Conservation (phyloP, 2,797 vertebrate genomes). For the Antennarius maculatus region DNA sequence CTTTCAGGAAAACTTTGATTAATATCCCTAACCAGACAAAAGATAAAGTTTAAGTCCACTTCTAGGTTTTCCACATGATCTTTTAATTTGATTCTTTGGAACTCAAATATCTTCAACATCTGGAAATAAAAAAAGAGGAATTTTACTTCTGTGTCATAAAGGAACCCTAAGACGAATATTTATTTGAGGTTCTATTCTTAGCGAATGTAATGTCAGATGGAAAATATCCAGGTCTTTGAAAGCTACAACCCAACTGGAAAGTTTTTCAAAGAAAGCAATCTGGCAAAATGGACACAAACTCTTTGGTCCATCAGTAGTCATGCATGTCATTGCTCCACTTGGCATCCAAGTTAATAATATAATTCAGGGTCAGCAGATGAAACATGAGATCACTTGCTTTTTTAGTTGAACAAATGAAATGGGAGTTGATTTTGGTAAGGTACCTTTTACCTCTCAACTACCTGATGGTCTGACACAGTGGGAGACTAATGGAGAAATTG, state of each 20-base stretch:
- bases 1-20: slow-evolving; percentile 1
- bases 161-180: slow-evolving; percentile 43
- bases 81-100: slow-evolving; percentile 44
- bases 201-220: slow-evolving; percentile 56
- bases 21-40: slow-evolving; percentile 28
- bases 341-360: slow-evolving; percentile 54
- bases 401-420: slow-evolving; percentile 54
- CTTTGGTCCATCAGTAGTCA: slow-evolving; percentile 62
- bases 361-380: slow-evolving; percentile 37
- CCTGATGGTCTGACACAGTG: slow-evolving; percentile 54
- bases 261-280: slow-evolving; percentile 49
- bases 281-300: slow-evolving; percentile 61
- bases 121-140: slow-evolving; percentile 39
- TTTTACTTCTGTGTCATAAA: slow-evolving; percentile 41
- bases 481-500: slow-evolving; percentile 45
- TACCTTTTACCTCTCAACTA: slow-evolving; percentile 47
- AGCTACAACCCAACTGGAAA: slow-evolving; percentile 61
- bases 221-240: slow-evolving; percentile 71
- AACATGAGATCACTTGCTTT: slow-evolving; percentile 72
- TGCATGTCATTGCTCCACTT: slow-evolving; percentile 72
- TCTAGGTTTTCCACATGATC: slow-evolving; percentile 37
- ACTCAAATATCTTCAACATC: slow-evolving; percentile 47
- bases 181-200: slow-evolving; percentile 69
- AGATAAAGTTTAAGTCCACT: slow-evolving; percentile 17
- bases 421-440: slow-evolving; percentile 53